phyloP scores from a whole-genome alignment of 1,140 invertebrate species.

The Hylaeus anthracinus region DNA sequence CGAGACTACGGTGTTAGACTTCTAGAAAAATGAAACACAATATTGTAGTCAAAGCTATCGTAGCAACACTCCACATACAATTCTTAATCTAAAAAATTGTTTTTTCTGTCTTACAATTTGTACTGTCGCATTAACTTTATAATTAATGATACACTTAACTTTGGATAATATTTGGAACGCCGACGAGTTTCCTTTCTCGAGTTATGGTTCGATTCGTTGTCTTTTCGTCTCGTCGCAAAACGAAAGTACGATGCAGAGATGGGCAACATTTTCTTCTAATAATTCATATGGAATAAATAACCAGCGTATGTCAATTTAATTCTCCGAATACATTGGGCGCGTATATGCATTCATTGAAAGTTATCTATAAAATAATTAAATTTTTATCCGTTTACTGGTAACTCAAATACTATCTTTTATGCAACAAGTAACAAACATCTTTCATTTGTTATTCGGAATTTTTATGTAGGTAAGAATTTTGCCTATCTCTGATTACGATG shows the following conservation, averaged over 20 bases:
- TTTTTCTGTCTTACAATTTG: constrained; percentile 58
- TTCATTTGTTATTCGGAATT: too few relatives aligned
- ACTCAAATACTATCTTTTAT: too few relatives aligned
- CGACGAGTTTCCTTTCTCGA: constrained; percentile 32
- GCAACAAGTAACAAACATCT: too few relatives aligned
- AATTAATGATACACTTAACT: constrained; percentile 41
- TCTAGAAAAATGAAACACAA: constrained; percentile 10
- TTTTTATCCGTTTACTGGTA: too few relatives aligned
- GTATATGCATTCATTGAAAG: too few relatives aligned
- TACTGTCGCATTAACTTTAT: constrained; percentile 58
- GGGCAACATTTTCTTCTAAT: too few relatives aligned
- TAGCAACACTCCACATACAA: constrained; percentile 27
- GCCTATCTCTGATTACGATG: not conserved
- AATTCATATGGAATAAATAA: too few relatives aligned
- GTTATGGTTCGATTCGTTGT: constrained; percentile 9
- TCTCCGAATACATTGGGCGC: too few relatives aligned
- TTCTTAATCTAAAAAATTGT: constrained; percentile 37
- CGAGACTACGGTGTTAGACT: constrained; percentile 5
- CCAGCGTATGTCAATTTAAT: too few relatives aligned
- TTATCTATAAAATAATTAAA: too few relatives aligned
- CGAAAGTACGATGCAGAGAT: too few relatives aligned
- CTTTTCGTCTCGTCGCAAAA: not conserved
- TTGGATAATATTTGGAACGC: constrained; percentile 60
- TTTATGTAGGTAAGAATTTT: too few relatives aligned
- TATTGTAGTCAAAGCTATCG: constrained; percentile 1